Base-by-base conservation (phyloP, 2,113 vertebrate species). In the Microcebus ravelobensis region DNA sequence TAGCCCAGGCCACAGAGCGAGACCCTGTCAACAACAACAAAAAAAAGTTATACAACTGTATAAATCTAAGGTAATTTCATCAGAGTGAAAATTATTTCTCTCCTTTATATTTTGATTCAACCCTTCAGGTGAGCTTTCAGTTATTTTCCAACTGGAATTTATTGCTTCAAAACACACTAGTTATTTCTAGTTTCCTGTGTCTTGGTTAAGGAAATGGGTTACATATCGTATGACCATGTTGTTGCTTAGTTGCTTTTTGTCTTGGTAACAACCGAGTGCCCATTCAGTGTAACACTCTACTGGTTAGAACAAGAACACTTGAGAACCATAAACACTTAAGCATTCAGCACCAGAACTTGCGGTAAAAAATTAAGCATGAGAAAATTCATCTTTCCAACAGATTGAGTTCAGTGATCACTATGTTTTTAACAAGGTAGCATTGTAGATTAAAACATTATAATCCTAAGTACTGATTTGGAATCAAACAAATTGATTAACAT, bases 61-160 rank as follows among this genome's bases (percentile, higher is more conserved):
- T 8, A 84, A 77, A 25, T 77, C 8, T 42, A 87, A 86, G 55
- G 50, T 91, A 42, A 61, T 42, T 27, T 65, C n/a, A 81, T 87
- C 57, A 45, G 83, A 94, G 17, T 67, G 36, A 92, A 80, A 87
- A 81, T 92, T 65, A 81, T 73, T 73, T 81, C 21, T 71, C 52
- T 39, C n/a, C 10, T 52, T 80, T 80, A 74, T 59, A 39, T 76
- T 84, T 88, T 96, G 25, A 93, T 61, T 88, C 42, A 79, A 5
- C n/a, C 55, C 36, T 73, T 90, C 31, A 93, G 31, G 45, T 85
- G 20, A 96, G 29, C 80, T 79, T 76, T 67, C 11, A 59, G 48
- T 76, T 79, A 73, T 92, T 95, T 88, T 88, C 77, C 90, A 76
- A 45, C 39, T 88, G 48, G 50, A 65, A 45, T 95, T 83, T 83